Evolutionary conservation across 1,140 invertebrate genomes (phyloP).

Genomic region (Nymphalis io): DNA sequence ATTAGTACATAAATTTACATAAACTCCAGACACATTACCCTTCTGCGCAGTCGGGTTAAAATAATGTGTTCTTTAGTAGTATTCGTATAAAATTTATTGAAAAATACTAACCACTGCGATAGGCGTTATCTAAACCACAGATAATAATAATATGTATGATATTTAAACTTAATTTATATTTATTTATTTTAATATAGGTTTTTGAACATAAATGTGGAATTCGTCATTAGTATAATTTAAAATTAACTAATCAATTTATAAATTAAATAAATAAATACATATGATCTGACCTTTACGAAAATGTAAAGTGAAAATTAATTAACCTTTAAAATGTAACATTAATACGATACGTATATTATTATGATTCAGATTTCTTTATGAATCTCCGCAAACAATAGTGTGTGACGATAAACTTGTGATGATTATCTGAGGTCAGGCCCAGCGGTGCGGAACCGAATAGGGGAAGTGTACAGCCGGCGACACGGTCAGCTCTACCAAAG

Average conservation of each 20-base stretch:
- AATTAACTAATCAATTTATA: not conserved
- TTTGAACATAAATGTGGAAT: not conserved
- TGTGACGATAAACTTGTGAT: slow-evolving; percentile 72
- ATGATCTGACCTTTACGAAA: slow-evolving; percentile 13
- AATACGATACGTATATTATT: slow-evolving; percentile 19
- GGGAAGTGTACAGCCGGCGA: slow-evolving; percentile 18
- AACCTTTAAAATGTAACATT: slow-evolving; percentile 23
- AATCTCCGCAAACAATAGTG: slow-evolving; percentile 76
- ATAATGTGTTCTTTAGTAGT: too few species aligned
- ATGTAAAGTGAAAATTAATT: slow-evolving; percentile 8
- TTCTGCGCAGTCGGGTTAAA: too few species aligned
- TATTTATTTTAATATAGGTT: too few species aligned
- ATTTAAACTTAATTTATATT: too few species aligned
- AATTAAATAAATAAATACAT: not conserved
- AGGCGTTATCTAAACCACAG: too few species aligned
- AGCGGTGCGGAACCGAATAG: slow-evolving; percentile 69
- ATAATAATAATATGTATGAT: too few species aligned
- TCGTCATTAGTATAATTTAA: not conserved
- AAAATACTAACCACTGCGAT: too few species aligned
- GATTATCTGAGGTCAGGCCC: slow-evolving; percentile 73
- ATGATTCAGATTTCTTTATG: slow-evolving; percentile 42
- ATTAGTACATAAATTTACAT: too few species aligned
- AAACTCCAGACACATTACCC: too few species aligned
- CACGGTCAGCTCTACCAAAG: not conserved
- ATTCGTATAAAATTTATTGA: too few species aligned